These are phyloP conservation scores for Characodon lateralis DNA, from an alignment of 2,797 vertebrate species.

Conservation along the genomic window DNA sequence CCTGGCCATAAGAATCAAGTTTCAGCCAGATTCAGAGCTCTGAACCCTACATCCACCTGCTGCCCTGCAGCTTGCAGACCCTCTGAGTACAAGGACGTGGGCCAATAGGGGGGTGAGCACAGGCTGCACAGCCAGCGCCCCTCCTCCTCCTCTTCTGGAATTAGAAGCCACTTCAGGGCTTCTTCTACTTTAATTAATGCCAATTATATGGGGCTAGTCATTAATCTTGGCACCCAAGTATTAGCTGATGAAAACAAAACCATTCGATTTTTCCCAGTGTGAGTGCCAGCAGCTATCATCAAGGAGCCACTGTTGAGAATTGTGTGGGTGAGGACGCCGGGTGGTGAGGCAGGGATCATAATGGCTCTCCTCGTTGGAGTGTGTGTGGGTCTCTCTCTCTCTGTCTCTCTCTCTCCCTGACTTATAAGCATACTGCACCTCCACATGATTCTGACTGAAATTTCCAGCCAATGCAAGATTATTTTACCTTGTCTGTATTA, in stretches of 20 bases:
- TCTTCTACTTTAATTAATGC: conserved; percentile 77
- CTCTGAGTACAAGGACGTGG: conserved; percentile 33
- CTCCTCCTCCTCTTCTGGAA: conserved; percentile 41
- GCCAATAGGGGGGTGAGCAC: conserved; percentile 36
- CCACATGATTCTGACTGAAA: conserved; percentile 21
- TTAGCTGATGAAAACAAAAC: conserved; percentile 78
- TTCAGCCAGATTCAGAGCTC: conserved; percentile 50
- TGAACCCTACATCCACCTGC: conserved; percentile 54
- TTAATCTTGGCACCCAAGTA: conserved; percentile 76
- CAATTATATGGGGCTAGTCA: conserved; percentile 74
- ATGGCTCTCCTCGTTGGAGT: conserved; percentile 41
- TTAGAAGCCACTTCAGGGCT: conserved; percentile 57
- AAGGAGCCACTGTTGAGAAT: conserved; percentile 57
- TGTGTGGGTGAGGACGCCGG: conserved; percentile 60
- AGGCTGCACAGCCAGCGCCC: conserved; percentile 36
- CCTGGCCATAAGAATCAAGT: conserved; percentile 36
- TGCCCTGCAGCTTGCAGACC: conserved; percentile 47
- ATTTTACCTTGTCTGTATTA: conserved; percentile 29
- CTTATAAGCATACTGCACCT: conserved; percentile 12
- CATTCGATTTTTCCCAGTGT: conserved; percentile 58
- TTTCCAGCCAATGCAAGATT: conserved; percentile 7
- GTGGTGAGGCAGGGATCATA: conserved; percentile 46
- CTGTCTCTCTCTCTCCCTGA: conserved; percentile 19
- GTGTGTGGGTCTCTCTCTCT: conserved; percentile 24
- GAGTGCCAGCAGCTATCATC: conserved; percentile 74